Percentiles rank a stretch among this genome's conserved stretches.
Evolutionary conservation across 2,888 invertebrate species (phyloP).

Genomic region (Rhagophthalmus giganteus): DNA sequence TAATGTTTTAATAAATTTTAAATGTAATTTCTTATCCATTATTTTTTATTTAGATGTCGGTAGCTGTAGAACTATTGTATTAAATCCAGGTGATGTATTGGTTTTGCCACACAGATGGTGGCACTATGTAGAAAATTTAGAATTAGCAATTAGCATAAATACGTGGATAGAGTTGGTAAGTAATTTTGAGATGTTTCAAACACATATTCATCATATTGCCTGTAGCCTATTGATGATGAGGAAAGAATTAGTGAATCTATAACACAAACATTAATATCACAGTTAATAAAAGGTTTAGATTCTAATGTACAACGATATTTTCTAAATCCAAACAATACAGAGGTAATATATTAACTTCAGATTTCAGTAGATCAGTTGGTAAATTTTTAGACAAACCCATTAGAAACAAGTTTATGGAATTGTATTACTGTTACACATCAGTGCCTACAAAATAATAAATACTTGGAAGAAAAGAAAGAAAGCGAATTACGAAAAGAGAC

Average conservation of each 20-base stretch:
- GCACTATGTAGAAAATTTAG: constrained; percentile 94
- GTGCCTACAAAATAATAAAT: too few species aligned
- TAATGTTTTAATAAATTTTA: constrained; percentile 42
- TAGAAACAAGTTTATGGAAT: background rate
- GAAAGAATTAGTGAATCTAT: constrained; percentile 66
- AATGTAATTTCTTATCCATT: too few species aligned
- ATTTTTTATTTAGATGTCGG: constrained; percentile 40
- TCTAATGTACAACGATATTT: constrained; percentile 57
- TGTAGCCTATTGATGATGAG: constrained; percentile 56
- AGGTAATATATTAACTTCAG: constrained; percentile 2
- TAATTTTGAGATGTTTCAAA: background rate
- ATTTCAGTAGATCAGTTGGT: background rate
- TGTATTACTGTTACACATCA: background rate
- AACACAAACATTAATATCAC: constrained; percentile 67
- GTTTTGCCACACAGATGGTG: constrained; percentile 93
- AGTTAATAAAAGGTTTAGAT: constrained; percentile 62
- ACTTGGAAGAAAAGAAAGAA: background rate
- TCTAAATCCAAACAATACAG: constrained; percentile 51
- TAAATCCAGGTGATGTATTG: constrained; percentile 84
- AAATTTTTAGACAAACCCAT: background rate
- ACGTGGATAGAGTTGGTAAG: constrained; percentile 74
- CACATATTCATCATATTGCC: constrained; percentile 14
- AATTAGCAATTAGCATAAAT: constrained; percentile 65
- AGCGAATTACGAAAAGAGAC: background rate
- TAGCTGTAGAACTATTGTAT: constrained; percentile 59